Conservation (phyloP, 1,140 invertebrate species). For the Atta colombica region DNA sequence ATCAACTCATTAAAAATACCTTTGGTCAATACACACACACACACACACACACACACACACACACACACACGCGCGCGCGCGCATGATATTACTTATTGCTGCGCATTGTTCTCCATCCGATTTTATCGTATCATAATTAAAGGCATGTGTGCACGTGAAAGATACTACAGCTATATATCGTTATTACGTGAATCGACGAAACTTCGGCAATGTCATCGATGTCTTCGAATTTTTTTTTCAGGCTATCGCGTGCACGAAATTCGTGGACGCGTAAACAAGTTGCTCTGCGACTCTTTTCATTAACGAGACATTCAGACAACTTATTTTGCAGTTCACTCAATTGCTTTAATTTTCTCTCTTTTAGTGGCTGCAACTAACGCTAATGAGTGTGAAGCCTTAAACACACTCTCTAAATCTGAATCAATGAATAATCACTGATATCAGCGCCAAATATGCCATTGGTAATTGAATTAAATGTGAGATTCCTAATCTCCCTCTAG, state of each 20-base stretch:
- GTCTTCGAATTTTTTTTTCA: constrained; percentile 31
- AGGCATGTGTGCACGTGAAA: constrained; percentile 25
- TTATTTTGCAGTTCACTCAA: neutral
- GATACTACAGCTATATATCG: constrained; percentile 21
- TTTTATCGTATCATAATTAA: constrained; percentile 24
- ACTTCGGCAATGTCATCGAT: constrained; percentile 27
- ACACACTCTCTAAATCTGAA: no score
- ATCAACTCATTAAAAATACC: constrained; percentile 26
- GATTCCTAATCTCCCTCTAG: no score
- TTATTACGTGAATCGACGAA: constrained; percentile 33
- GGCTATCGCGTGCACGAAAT: constrained; percentile 16
- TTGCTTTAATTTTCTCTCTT: neutral
- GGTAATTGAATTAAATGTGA: no score
- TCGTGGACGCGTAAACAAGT: constrained; percentile 32
- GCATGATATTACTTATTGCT: neutral
- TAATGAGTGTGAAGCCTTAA: neutral
- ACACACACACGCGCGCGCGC: no score
- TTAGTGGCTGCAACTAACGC: neutral
- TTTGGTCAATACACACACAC: neutral
- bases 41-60: no score
- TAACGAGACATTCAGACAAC: neutral
- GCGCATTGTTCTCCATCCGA: constrained; percentile 3
- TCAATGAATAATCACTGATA: no score
- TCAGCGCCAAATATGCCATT: no score
- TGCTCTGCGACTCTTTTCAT: neutral